A percentile compares a stretch with the other conserved stretches of the same genome.
Conservation (phyloP, 1,140 invertebrate genomes). For the Phortica variegata region DNA sequence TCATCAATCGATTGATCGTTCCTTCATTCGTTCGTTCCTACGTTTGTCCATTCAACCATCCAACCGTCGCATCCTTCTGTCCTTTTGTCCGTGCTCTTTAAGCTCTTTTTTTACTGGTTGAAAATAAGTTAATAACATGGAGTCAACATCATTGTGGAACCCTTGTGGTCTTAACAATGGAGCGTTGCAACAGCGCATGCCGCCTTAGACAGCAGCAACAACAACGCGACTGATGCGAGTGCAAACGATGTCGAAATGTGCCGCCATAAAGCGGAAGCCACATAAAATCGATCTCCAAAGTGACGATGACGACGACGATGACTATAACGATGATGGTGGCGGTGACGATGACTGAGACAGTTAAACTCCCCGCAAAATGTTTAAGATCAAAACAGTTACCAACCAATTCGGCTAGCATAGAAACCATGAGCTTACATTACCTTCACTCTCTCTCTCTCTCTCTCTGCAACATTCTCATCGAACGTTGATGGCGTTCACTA, state of each 20-base stretch:
- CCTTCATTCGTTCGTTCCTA: too few relatives aligned
- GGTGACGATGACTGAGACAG: too few relatives aligned
- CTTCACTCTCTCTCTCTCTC: too few relatives aligned
- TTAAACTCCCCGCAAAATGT: too few relatives aligned
- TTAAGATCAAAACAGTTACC: too few relatives aligned
- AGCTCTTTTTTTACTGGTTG: conserved; percentile 49
- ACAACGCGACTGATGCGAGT: too few relatives aligned
- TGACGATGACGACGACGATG: background rate
- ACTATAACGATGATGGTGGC: too few relatives aligned
- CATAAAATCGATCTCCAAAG: conserved; percentile 35
- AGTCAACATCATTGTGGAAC: conserved; percentile 46
- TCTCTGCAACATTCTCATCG: too few relatives aligned
- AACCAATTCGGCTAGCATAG: too few relatives aligned
- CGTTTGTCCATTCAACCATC: too few relatives aligned
- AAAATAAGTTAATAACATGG: conserved; percentile 56
- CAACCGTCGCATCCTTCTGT: background rate
- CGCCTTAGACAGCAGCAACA: too few relatives aligned
- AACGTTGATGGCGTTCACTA: background rate
- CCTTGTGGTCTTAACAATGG: background rate
- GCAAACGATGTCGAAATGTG: background rate
- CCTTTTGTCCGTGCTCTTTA: conserved; percentile 8
- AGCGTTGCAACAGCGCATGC: background rate
- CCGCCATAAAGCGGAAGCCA: conserved; percentile 25
- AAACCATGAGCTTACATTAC: background rate
- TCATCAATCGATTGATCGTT: background rate